Evolutionary conservation across 1,140 invertebrate species (phyloP), one percentile per base, ranked within the genome.

Genomic region (Nixonia krombeini): DNA sequence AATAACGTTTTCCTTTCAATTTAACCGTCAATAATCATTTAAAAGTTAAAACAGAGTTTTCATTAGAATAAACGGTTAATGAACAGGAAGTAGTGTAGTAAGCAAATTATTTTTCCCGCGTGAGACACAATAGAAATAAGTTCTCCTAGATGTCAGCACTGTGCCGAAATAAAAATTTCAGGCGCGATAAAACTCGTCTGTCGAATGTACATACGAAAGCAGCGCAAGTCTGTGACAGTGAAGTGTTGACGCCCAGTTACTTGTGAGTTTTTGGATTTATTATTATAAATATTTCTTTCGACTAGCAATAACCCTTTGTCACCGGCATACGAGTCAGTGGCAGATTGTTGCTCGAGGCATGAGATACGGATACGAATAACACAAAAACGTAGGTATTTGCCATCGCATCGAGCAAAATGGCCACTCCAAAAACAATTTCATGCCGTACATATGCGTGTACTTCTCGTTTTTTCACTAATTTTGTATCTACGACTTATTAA

Each of bases 191-290:
- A 21, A 6, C 21, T 21, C 21, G 21, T 6, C 21, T n/a, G n/a
- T n/a, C n/a, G n/a, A n/a, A n/a, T n/a, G n/a, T n/a, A 9, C 8
- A 2, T 31, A 31, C 29, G 29, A 31, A 31, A 31, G 29, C 29
- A 46, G 25, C 31, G 12, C 12, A 13, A 46, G 44, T 33, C 29
- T 33, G 29, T 47, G 45, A 47, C 45, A 74, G 65, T 74, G 68
- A 62, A 61, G 57, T 61, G 56, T 61, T 74, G 75, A 81, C 79
- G 79, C 79, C 79, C 79, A 79, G 74, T 81, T 80, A 49, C 67
- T 76, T 29, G 78, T 80, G 75, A 79, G 73, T 80, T 53, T 73
- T 61, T 57, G 47, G 41, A 46, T 75, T 70, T 59, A 68, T 58
- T 72, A 65, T 56, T 31, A 21, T 41, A 38, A 16, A 49, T 62